Evolutionary conservation across 2,797 vertebrate species (phyloP), one percentile per base, ranked within the genome.

Genomic region (Myripristis murdjan): DNA sequence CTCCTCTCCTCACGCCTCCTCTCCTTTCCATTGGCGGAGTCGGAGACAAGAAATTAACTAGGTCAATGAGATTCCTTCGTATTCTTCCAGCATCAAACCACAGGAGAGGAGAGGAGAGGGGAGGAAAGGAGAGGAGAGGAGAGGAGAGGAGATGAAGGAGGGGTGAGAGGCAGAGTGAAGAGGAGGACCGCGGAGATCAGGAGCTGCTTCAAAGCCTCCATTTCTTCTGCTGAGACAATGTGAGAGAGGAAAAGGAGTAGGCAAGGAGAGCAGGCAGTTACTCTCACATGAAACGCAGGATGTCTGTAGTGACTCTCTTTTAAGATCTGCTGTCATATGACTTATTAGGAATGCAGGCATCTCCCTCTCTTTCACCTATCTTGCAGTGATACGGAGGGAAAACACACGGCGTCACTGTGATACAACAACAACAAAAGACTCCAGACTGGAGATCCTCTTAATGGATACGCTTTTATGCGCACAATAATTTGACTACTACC

Each of bases 51-150:
- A 91, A 74, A 77, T 75, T 90, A 95, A 93, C 85, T 95, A 84
- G 94, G 94, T 95, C 93, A 95, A 93, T 90, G 90, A 93, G 85
- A 94, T 93, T 91, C 93, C 68, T 72, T 75, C 81, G 69, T 82
- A 79, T 78, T 80, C 81, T 56, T 81, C 56, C 71, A 68, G 63
- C 77, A 54, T 79, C 58, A 74, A 70, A 77, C 47, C 70, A 74
- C 70, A 65, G 76, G 62, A 24, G 69, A 70, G 56, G 48, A 68
- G 75, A 60, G 52, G 57, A 59, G 47, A 26, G 20, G 9, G 39
- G n/a, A 3, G 35, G 37, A 79, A 67, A 44, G 64, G 60, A 65
- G 77, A 68, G 22, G 65, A 43, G 65, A 71, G 75, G 55, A 35
- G 49, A 44, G 24, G 52, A 64, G 57, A 64, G 23, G 66, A 73